phyloP scores from a whole-genome alignment of 35 echinoderm and acorn worm species.

The Heliocidaris erythrogramma region DNA sequence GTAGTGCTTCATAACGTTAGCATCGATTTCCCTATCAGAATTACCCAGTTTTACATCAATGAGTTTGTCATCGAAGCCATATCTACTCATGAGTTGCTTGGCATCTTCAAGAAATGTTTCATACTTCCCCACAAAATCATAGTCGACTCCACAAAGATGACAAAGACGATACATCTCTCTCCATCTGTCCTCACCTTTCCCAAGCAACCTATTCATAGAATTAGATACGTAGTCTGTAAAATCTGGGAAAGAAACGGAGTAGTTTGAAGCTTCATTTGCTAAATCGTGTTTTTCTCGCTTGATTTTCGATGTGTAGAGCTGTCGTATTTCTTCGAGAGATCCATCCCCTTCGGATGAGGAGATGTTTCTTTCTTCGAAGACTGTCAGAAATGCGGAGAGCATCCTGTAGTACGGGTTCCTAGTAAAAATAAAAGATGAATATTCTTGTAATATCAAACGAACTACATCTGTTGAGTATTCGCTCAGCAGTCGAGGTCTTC shows the following conservation, averaged over 20 bases:
- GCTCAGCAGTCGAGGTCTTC: background rate
- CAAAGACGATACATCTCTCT: constrained; percentile 24
- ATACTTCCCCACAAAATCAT: background rate
- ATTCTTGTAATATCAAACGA: background rate
- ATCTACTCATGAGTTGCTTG: background rate
- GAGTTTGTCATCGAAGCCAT: background rate
- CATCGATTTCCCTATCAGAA: background rate
- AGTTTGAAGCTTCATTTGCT: background rate
- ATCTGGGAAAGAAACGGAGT: background rate
- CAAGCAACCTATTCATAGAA: background rate
- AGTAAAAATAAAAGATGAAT: background rate
- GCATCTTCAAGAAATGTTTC: constrained; percentile 10
- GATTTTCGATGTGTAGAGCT: background rate
- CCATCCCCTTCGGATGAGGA: background rate
- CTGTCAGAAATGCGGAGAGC: background rate
- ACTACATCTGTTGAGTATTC: background rate
- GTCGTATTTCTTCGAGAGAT: background rate
- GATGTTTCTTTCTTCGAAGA: background rate
- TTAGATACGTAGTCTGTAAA: constrained; percentile 5
- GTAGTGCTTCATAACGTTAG: background rate
- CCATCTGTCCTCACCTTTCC: constrained; percentile 25
- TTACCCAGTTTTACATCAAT: background rate
- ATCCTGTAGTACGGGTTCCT: background rate
- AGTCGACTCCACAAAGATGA: background rate
- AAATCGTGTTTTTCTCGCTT: background rate